Evolutionary conservation across 2,113 vertebrate species (phyloP).

Genomic region (Lepidothrix coronata): DNA sequence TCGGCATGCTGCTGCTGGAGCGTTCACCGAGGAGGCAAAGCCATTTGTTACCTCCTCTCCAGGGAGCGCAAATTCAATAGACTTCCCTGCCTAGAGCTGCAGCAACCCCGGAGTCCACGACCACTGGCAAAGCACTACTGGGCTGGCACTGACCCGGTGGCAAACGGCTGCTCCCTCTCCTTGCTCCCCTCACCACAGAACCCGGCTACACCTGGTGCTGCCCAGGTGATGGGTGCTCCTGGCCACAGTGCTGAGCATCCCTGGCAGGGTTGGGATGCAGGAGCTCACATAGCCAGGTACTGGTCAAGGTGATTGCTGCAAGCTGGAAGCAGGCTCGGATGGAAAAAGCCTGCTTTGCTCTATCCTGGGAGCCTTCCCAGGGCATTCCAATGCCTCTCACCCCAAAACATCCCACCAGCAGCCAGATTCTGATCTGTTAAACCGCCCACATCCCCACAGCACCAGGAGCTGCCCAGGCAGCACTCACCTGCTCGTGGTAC

Average conservation of each 20-base stretch:
- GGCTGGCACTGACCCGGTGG: neutral
- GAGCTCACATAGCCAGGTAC: neutral
- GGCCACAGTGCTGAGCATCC: neutral
- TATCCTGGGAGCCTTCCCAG: neutral
- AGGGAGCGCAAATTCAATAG: neutral
- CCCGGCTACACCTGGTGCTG: neutral
- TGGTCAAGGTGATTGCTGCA: neutral
- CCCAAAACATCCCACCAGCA: fast-evolving
- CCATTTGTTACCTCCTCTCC: conserved; percentile 25
- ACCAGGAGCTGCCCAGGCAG: neutral
- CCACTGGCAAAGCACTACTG: fast-evolving
- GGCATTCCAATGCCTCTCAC: neutral
- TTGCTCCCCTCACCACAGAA: neutral
- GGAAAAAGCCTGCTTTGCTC: neutral
- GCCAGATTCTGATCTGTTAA: fast-evolving
- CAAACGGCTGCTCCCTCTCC: neutral
- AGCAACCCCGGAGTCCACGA: neutral
- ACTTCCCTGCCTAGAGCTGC: neutral
- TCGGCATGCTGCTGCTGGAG: neutral
- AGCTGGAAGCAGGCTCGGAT: neutral
- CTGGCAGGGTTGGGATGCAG: neutral
- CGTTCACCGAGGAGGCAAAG: neutral
- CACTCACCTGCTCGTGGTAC: conserved; percentile 92
- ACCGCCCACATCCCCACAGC: fast-evolving
- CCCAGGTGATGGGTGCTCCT: fast-evolving